A percentile compares a stretch with the other conserved stretches of the same genome.
phyloP scores from a whole-genome alignment of 64 coral and sea anemone genomes.

The Porites lutea region DNA sequence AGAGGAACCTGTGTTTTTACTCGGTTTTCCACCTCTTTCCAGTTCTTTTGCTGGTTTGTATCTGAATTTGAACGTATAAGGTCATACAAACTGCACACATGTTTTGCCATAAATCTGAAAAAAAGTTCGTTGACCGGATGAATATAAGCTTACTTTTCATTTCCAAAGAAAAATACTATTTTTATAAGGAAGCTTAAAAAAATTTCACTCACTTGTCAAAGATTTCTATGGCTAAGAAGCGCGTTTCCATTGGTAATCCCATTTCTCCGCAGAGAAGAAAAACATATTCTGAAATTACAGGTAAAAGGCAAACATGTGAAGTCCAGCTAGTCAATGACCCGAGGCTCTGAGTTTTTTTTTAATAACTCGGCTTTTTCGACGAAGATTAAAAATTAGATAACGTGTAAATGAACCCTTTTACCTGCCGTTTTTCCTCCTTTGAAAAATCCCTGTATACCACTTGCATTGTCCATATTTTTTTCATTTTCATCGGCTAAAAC shows the following conservation, averaged over 20 bases:
- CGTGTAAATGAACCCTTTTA: conserved; percentile 1
- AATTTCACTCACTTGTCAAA: conserved; percentile 89
- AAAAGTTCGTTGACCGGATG: background rate
- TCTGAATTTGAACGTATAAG: conserved; percentile 80
- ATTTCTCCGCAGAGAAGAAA: conserved; percentile 92
- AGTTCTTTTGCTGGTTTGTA: conserved; percentile 80
- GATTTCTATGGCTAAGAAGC: conserved; percentile 91
- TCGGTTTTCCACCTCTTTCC: conserved; percentile 90
- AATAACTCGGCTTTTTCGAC: too few relatives aligned
- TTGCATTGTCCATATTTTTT: conserved; percentile 91
- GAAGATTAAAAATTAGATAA: too few relatives aligned
- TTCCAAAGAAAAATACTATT: too few relatives aligned
- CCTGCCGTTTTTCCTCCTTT: conserved; percentile 94
- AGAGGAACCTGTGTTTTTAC: conserved; percentile 89
- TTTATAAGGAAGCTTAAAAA: background rate
- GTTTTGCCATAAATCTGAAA: conserved; percentile 95
- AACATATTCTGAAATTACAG: conserved; percentile 72
- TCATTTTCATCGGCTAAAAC: conserved; percentile 96
- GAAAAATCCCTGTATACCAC: conserved; percentile 81
- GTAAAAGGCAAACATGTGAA: too few relatives aligned
- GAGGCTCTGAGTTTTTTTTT: too few relatives aligned
- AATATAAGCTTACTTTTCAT: background rate
- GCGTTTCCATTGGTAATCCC: conserved; percentile 77
- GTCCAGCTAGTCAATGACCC: too few relatives aligned
- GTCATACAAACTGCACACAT: conserved; percentile 84